Base-by-base conservation (phyloP, 2,797 vertebrate genomes). In the Odontamblyopus lacepedii region DNA sequence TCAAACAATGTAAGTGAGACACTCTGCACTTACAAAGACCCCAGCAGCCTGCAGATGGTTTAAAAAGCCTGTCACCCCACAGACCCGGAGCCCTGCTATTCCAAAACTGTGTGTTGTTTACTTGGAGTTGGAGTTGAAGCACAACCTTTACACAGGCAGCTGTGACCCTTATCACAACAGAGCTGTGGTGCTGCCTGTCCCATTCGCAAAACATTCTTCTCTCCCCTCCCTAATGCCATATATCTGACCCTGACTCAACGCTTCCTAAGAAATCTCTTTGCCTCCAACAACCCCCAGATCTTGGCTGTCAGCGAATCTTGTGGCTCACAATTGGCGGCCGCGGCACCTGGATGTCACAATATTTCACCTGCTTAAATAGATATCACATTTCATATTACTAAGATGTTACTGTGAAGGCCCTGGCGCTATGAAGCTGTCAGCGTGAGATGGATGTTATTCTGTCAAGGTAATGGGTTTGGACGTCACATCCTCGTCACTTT, bases 31-130 rank as follows among this genome's bases (percentile, higher is more conserved):
- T 61, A 19, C n/a, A 67, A 63, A 70, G 59, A n/a, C n/a, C 6
- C 27, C 61, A 70, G 23, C 11, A 70, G 29, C 13, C 32, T 77
- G 38, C 64, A 69, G 67, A 69, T 53, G 13, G 63, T 75, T 80
- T 69, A 63, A 71, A 71, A 69, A 71, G 65, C 69, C 57, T 35
- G 66, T 64, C 59, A n/a, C 50, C 72, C 64, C 56, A 19, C 72
- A 79, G 64, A 79, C 69, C 70, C 53, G 30, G 65, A 70, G 63
- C 38, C 79, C 30, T 66, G 72, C 64, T 77, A 62, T 85, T 79
- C 73, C 73, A 62, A 67, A 41, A 70, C 65, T 61, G 2, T 23
- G 72, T 78, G 75, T 67, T 83, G 75, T 85, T 84, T 79, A 65
- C 78, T 60, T 75, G 64, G 63, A 67, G 51, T 60, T 67, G 6